Conservation (phyloP, 2,113 vertebrate species). For the Aythya baeri region DNA sequence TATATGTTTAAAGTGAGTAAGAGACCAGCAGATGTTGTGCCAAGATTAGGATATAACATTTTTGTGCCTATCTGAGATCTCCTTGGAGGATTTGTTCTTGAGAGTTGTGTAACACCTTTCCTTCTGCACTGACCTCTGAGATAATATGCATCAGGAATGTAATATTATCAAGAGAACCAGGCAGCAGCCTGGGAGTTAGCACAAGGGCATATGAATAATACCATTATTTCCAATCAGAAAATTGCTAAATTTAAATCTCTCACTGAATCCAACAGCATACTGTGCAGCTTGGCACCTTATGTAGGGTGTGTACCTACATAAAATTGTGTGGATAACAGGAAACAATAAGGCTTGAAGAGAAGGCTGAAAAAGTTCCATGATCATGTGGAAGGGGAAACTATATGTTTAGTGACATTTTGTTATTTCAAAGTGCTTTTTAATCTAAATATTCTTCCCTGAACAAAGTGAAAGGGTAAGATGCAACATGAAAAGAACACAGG, state of each 20-base stretch:
- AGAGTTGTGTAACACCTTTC: conserved; percentile 59
- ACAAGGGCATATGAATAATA: conserved; percentile 68
- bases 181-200: conserved; percentile 47
- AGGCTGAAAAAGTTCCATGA: background rate
- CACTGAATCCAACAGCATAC: conserved; percentile 25
- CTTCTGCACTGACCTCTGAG: conserved; percentile 59
- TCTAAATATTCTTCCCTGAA: background rate
- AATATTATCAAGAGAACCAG: conserved; percentile 59
- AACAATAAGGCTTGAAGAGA: background rate
- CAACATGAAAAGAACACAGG: background rate
- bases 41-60: background rate
- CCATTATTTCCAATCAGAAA: conserved; percentile 64
- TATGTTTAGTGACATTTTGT: background rate
- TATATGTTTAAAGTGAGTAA: background rate
- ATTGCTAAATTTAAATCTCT: conserved; percentile 62
- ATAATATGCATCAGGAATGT: conserved; percentile 40
- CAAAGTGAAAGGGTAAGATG: background rate
- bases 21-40: background rate
- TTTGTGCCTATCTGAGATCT: background rate
- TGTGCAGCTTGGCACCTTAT: background rate
- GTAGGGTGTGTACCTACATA: background rate
- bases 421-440: background rate
- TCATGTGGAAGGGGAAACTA: background rate
- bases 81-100: conserved; percentile 36
- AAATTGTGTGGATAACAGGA: background rate